Percentiles rank a stretch among this genome's conserved stretches.
phyloP scores from a whole-genome alignment of 2,888 invertebrate genomes.

The Hydraecia micacea region DNA sequence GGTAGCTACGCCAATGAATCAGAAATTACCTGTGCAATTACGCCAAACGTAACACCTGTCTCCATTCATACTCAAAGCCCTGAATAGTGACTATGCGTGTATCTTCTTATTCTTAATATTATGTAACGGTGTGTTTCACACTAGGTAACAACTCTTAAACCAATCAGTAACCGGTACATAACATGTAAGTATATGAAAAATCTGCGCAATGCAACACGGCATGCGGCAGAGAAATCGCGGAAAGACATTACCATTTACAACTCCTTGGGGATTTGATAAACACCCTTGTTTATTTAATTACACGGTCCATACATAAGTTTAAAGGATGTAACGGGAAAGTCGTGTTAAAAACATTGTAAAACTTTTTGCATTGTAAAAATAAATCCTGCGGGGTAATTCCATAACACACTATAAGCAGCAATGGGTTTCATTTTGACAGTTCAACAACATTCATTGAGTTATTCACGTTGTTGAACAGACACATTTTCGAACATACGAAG shows the following conservation, averaged over 20 bases:
- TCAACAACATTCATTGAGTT: too few relatives aligned
- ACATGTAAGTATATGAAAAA: slow-evolving; percentile 42
- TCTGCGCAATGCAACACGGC: slow-evolving; percentile 23
- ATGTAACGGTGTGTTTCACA: neutral
- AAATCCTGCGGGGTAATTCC: too few relatives aligned
- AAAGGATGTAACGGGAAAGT: slow-evolving; percentile 7
- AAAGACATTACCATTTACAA: slow-evolving; percentile 42
- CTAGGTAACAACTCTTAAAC: slow-evolving; percentile 17
- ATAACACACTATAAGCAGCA: too few relatives aligned
- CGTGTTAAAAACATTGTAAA: slow-evolving; percentile 2
- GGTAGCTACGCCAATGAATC: neutral
- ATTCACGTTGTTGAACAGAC: too few relatives aligned
- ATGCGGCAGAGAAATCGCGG: slow-evolving; percentile 7
- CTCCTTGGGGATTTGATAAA: slow-evolving; percentile 35
- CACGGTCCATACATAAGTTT: slow-evolving; percentile 4
- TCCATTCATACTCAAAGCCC: neutral
- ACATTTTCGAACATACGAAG: too few relatives aligned
- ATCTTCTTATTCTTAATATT: slow-evolving; percentile 12
- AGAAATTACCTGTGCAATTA: neutral
- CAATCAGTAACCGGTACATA: slow-evolving; percentile 34
- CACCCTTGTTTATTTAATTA: slow-evolving; percentile 37
- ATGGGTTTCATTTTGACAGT: too few relatives aligned
- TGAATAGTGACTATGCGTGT: neutral
- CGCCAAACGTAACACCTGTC: neutral
- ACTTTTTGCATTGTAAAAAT: too few relatives aligned